Percentiles rank a stretch among this genome's conserved stretches.
Evolutionary conservation across 2,888 invertebrate species (phyloP).

Genomic region (Drosophila prostipennis): DNA sequence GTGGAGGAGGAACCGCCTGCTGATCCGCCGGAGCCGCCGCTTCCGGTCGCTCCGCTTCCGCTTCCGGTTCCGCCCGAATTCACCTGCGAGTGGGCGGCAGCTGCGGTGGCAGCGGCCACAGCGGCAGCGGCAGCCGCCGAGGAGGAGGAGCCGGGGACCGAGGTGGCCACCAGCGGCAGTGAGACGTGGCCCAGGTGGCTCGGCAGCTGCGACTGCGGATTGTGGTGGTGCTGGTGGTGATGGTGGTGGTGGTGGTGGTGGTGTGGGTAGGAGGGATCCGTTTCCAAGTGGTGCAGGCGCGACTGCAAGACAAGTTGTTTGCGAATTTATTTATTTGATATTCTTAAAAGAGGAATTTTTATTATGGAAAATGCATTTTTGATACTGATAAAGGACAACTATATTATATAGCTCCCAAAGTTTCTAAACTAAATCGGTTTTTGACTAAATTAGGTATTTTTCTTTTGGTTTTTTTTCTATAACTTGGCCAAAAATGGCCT

Average conservation of each 20-base stretch:
- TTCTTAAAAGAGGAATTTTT: too few species aligned
- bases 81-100: constrained; percentile 41
- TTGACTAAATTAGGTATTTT: too few species aligned
- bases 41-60: constrained; percentile 16
- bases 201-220: constrained; percentile 64
- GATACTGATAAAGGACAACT: too few species aligned
- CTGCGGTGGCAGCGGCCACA: constrained; percentile 60
- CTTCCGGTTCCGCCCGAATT: constrained; percentile 24
- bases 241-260: constrained; percentile 82
- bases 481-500: too few species aligned
- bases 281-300: constrained; percentile 83
- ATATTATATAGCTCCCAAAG: too few species aligned
- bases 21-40: constrained; percentile 13
- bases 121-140: constrained; percentile 67
- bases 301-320: constrained; percentile 56
- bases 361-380: too few species aligned
- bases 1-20: not conserved
- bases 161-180: constrained; percentile 68
- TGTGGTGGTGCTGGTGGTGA: constrained; percentile 80
- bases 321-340: not conserved
- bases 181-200: constrained; percentile 69
- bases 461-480: too few species aligned
- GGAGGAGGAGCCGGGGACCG: constrained; percentile 60
- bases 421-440: too few species aligned
- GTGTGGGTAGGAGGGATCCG: constrained; percentile 84